Evolutionary conservation across 2,113 vertebrate species (phyloP), one percentile per base, ranked within the genome.

Genomic region (Riparia riparia): DNA sequence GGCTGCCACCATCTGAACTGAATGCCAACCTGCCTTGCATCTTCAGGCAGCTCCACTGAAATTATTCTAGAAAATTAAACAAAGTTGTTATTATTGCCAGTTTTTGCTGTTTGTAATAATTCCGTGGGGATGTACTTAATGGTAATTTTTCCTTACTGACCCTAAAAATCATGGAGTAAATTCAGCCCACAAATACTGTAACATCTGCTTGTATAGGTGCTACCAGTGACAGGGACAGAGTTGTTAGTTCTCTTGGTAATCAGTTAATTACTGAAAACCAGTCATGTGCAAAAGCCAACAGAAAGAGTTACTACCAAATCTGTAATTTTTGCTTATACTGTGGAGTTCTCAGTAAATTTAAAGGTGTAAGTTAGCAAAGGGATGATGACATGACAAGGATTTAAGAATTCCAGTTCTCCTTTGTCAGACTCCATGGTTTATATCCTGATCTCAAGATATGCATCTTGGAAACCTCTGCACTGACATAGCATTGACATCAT

Each of bases 1-100:
- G 99, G 99, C 95, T 99, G 99, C 99, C 99, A 99, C 99, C 99
- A 99, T 89, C 99, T 98, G 98, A 99, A 99, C 97, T 99, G 99
- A 84, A 99, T 99, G 39, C 99, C 99, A 70, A 99, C 98, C 66
- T 98, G 99, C 83, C 98, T 99, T 31, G 99, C 99, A 20, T 99
- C 98, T 20, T 99, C 97, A 2, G 99, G 99, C 42, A 99, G 97
- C 90, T 99, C 99, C 66, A 99, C 99, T 1, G 99, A 99, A 86
- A 99, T 99, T 57, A 99, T 99, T 97, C 99, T 99, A 85, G 76
- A 88, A 65, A 25, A 79, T 18, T 71, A 57, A 77, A 2, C 6
- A 66, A 80, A 81, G 32, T 41, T 42, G 32, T 41, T 42, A 15
- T 76, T 65, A 50, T 18, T 82, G 39, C 7, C 70, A 86, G 17